Conservation (phyloP, 2,888 invertebrate genomes). For the Syritta pipiens region DNA sequence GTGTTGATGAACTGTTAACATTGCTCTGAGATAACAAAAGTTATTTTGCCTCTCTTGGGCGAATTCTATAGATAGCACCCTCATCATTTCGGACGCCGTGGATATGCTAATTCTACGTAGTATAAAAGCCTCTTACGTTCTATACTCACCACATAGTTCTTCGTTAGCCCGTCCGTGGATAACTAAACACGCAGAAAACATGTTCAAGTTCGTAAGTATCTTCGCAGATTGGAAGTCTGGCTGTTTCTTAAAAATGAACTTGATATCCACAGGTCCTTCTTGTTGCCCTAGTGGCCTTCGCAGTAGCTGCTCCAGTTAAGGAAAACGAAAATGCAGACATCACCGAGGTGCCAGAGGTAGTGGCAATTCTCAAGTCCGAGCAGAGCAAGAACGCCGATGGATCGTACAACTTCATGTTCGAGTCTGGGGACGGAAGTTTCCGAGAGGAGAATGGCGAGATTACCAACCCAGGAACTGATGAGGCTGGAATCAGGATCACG, state of each 20-base stretch:
- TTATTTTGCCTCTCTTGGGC: background rate
- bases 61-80: conserved; percentile 34
- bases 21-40: conserved; percentile 16
- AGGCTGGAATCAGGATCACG: conserved; percentile 74
- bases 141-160: conserved; percentile 24
- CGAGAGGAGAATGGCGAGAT: conserved; percentile 76
- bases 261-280: conserved; percentile 35
- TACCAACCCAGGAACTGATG: conserved; percentile 73
- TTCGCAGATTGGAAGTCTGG: background rate
- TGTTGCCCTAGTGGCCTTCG: conserved; percentile 71
- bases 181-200: conserved; percentile 59
- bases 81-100: conserved; percentile 11
- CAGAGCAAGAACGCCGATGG: conserved; percentile 75
- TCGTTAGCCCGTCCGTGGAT: conserved; percentile 33
- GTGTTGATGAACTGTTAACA: conserved; percentile 4
- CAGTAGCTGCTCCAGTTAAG: conserved; percentile 71
- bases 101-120: conserved; percentile 41
- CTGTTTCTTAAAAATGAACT: background rate
- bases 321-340: conserved; percentile 49
- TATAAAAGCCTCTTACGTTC: conserved; percentile 57
- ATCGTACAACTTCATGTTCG: conserved; percentile 76
- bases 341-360: conserved; percentile 71
- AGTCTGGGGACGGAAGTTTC: conserved; percentile 75
- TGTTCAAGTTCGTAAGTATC: conserved; percentile 74
- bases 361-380: conserved; percentile 75